These are phyloP conservation scores for Rhabdomys dilectus DNA, from an alignment of 2,113 vertebrate species.

Conservation along the genomic window DNA sequence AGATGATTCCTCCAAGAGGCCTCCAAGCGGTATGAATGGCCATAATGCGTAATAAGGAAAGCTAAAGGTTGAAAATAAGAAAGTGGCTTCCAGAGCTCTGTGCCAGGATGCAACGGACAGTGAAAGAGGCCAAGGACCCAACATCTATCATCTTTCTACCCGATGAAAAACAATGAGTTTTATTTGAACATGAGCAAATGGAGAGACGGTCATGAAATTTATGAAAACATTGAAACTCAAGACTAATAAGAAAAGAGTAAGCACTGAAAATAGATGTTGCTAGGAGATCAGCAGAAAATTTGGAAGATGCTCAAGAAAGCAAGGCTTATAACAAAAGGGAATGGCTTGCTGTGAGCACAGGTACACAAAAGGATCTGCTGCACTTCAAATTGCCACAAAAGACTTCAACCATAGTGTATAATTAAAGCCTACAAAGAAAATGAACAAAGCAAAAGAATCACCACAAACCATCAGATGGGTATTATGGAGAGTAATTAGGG, in stretches of 20 bases:
- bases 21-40: not conserved
- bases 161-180: not conserved
- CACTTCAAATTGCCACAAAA: not conserved
- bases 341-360: not conserved
- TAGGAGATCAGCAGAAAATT: not conserved
- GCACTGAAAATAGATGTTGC: not conserved
- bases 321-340: not conserved
- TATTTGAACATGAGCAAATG: not conserved
- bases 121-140: not conserved
- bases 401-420: not conserved
- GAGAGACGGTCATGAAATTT: not conserved
- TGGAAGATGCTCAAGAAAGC: not conserved
- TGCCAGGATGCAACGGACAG: not conserved
- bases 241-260: not conserved
- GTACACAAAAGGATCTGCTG: not conserved
- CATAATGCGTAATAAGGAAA: not conserved
- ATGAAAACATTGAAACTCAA: conserved; percentile 18
- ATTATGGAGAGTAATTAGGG: not conserved
- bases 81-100: not conserved
- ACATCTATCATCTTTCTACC: not conserved
- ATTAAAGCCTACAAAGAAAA: not conserved
- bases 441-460: not conserved
- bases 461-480: not conserved
- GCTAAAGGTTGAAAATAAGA: not conserved
- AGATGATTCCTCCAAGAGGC: not conserved